Percentiles rank a stretch among this genome's conserved stretches.
phyloP scores from a whole-genome alignment of 1,140 invertebrate species.

The Ceratosolen fusciceps region DNA sequence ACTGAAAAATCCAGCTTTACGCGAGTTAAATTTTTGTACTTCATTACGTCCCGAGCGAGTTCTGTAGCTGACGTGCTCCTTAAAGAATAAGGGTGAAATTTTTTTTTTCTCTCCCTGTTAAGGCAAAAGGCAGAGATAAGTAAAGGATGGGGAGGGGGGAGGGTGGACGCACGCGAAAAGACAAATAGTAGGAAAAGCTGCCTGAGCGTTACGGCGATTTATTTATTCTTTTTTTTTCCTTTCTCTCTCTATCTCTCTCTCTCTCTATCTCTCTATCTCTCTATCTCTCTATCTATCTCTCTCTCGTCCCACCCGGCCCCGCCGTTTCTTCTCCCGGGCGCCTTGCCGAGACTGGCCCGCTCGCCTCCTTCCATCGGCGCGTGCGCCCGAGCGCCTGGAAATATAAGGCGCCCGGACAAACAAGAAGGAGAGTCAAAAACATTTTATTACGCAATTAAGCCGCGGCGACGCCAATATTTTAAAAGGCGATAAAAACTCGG shows the following conservation, averaged over 20 bases:
- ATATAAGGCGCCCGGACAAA: constrained; percentile 43
- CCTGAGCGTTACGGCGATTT: constrained; percentile 40
- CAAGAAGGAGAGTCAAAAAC: constrained; percentile 37
- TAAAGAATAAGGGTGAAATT: constrained; percentile 19
- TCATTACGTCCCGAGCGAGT: constrained; percentile 2
- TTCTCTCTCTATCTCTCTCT: background rate
- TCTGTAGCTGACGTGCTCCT: background rate
- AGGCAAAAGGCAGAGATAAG: constrained; percentile 29
- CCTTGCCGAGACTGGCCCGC: no score
- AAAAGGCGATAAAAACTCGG: constrained; percentile 43
- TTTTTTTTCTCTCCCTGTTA: constrained; percentile 3
- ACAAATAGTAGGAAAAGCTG: constrained; percentile 47
- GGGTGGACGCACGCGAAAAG: constrained; percentile 29
- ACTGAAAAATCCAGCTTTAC: background rate
- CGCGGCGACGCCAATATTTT: constrained; percentile 45
- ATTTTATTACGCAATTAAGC: constrained; percentile 49
- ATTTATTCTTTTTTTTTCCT: constrained; percentile 45
- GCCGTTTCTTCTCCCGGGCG: no score
- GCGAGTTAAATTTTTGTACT: constrained; percentile 26
- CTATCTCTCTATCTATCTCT: background rate
- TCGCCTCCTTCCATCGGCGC: no score
- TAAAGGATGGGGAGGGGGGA: constrained; percentile 23
- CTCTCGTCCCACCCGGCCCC: background rate
- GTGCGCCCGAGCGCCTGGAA: constrained; percentile 13
- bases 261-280: no score